Base-by-base conservation (phyloP, 2,888 invertebrate genomes). In the Hyles lineata region DNA sequence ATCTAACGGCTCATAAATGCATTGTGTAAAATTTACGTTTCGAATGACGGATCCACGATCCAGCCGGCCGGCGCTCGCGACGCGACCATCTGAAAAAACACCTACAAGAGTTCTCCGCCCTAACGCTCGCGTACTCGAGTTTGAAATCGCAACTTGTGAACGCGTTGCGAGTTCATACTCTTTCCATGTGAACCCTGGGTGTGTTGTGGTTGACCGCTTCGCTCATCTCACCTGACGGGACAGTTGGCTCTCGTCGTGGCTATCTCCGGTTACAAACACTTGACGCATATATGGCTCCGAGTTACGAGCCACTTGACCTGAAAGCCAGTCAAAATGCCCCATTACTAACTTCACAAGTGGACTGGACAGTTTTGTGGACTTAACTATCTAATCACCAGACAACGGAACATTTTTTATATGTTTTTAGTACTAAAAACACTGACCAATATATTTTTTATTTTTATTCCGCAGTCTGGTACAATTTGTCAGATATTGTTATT, bases 241-340 rank as follows among this genome's bases (percentile, higher is more conserved):
- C 72, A 97, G 96, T 76, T 95, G 95, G 72, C 92, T 94, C 80
- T 95, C 95, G 83, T 96, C 95, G 78, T 95, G 93, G 82, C 95
- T 94, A 85, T 96, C 96, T 74, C 97, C 97, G 74, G 96, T 96
- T 75, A 97, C 96, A 89, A 97, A 97, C 80, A 99, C 99, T 96
- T 99, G 99, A 82, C 98, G 96, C 96, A 99, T 99, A 87, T 97
- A 96, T 59, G 99, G 99, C 95, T 99, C 99, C 84, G 97, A 98
- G 92, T 97, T 98, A 85, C 97, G 96, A 74, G 99, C 99, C 85
- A 99, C 99, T 81, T 97, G 96, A 80, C 98, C 95, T 95, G 94
- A 86, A 93, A 95, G 87, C 84, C 90, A 92, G 87, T 85, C 90
- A 91, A 93, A 92, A 90, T 76, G 80, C 86, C 84, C 88, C 83